Evolutionary conservation across 2,888 invertebrate species (phyloP).

Genomic region (Stenichneumon culpator): DNA sequence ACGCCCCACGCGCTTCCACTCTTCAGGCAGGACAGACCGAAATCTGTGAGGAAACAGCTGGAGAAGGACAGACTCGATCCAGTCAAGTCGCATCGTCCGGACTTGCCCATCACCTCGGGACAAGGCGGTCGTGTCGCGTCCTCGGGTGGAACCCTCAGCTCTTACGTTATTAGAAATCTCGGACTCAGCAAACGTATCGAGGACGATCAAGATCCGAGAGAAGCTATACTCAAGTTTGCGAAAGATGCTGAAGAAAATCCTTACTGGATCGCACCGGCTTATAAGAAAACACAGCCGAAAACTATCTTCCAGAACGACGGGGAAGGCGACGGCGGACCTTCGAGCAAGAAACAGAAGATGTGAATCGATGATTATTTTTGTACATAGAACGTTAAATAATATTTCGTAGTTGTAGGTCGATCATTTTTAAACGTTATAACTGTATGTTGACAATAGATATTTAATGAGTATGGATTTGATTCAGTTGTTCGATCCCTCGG

Average conservation of each 20-base stretch:
- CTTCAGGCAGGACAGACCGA: constrained; percentile 96
- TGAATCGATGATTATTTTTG: constrained; percentile 56
- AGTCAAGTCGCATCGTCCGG: constrained; percentile 93
- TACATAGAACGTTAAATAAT: constrained; percentile 33
- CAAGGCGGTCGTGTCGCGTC: constrained; percentile 97
- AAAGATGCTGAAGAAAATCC: constrained; percentile 98
- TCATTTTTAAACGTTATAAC: neutral
- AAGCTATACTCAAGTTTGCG: constrained; percentile 97
- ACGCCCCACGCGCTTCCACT: constrained; percentile 98
- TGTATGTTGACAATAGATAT: neutral
- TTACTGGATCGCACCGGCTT: constrained; percentile 98
- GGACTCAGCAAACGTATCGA: constrained; percentile 96
- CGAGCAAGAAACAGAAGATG: constrained; percentile 87
- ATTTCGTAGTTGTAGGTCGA: neutral
- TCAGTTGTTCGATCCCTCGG: too few relatives aligned
- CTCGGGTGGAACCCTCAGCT: constrained; percentile 97
- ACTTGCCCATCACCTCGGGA: constrained; percentile 95
- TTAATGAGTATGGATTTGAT: too few relatives aligned
- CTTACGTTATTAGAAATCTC: constrained; percentile 97
- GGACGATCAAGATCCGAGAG: constrained; percentile 96
- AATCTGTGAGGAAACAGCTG: constrained; percentile 95
- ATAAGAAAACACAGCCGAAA: constrained; percentile 95
- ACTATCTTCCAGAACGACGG: constrained; percentile 90
- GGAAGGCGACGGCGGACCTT: constrained; percentile 86
- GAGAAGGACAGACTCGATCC: constrained; percentile 96